Evolutionary conservation across 2,113 vertebrate genomes (phyloP).

Genomic region (Neolamprologus caudopunctatus): DNA sequence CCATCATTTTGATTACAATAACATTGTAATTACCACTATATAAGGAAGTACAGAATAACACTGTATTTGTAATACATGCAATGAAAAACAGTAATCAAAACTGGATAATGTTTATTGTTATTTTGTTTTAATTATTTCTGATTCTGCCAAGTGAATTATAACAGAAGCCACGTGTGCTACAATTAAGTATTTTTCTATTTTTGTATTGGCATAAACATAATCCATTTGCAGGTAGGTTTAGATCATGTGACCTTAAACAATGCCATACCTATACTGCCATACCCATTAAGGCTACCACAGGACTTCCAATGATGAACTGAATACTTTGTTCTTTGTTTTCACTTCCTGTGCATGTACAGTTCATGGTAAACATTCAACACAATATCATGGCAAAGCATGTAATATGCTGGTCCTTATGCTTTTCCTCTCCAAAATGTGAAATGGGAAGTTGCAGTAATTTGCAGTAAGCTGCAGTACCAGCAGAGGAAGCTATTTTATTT

Average conservation of each 20-base stretch:
- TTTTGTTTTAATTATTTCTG: neutral
- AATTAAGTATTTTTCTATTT: neutral
- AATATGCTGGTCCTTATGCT: neutral
- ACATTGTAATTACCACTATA: neutral
- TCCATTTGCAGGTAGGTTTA: neutral
- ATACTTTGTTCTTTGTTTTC: neutral
- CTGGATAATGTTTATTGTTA: neutral
- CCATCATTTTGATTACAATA: neutral
- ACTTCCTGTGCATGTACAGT: neutral
- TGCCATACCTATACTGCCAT: neutral
- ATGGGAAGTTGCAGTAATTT: neutral
- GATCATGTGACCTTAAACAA: neutral
- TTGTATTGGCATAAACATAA: neutral
- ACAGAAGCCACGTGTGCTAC: accelerated
- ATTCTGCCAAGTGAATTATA: neutral
- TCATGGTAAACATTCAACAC: neutral
- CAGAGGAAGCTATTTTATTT: neutral
- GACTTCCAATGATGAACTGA: accelerated
- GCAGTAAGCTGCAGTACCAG: neutral
- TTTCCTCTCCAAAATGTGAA: neutral
- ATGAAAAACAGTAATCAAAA: neutral
- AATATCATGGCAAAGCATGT: neutral
- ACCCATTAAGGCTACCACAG: neutral
- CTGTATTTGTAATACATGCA: neutral
- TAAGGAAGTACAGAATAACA: too few relatives aligned